phyloP scores from a whole-genome alignment of 2,888 invertebrate species.

The Tenthredo distinguenda region DNA sequence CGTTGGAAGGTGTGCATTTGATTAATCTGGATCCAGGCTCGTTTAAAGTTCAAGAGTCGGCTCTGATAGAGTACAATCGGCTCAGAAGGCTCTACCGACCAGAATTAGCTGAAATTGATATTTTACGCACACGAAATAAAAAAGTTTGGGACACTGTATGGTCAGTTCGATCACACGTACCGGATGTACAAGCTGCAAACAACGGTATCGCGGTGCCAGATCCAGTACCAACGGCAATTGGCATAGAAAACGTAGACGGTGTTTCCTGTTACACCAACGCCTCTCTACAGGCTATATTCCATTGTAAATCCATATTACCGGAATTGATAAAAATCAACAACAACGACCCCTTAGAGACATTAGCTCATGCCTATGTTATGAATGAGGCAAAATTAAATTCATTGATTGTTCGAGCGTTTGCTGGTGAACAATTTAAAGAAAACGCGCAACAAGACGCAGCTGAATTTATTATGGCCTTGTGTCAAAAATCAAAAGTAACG shows the following conservation, averaged over 20 bases:
- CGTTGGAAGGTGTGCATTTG: slow-evolving; percentile 59
- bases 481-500: no score
- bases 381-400: slow-evolving; percentile 6
- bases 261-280: slow-evolving; percentile 56
- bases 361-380: neutral
- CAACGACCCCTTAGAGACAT: neutral
- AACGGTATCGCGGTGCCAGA: neutral
- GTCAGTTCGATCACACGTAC: slow-evolving; percentile 48
- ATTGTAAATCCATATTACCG: slow-evolving; percentile 24
- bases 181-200: neutral
- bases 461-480: slow-evolving; percentile 9
- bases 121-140: slow-evolving; percentile 17
- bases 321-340: neutral
- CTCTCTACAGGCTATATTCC: slow-evolving; percentile 53
- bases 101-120: slow-evolving; percentile 46
- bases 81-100: slow-evolving; percentile 55
- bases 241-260: slow-evolving; percentile 51
- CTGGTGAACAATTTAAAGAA: slow-evolving; percentile 39
- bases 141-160: slow-evolving; percentile 54
- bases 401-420: slow-evolving; percentile 29
- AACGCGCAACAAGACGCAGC: slow-evolving; percentile 47
- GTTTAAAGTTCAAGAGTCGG: slow-evolving; percentile 56
- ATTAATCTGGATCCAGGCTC: slow-evolving; percentile 60
- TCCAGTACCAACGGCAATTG: neutral
- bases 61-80: slow-evolving; percentile 60